Evolutionary conservation across 2,888 invertebrate genomes (phyloP).

Genomic region (Cephonodes hylas): DNA sequence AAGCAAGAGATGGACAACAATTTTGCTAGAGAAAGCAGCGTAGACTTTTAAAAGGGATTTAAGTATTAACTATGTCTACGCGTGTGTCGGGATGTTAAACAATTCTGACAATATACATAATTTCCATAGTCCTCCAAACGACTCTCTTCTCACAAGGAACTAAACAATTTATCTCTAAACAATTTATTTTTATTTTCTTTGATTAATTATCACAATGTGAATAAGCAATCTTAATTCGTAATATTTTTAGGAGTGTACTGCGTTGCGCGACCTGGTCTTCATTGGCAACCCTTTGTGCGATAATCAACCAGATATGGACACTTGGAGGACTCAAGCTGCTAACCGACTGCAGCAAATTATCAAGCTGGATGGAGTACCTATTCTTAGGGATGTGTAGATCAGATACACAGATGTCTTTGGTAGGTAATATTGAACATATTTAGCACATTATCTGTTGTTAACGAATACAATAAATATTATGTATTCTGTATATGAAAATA

Average conservation of each 20-base stretch:
- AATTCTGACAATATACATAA: too few species aligned
- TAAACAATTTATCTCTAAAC: too few species aligned
- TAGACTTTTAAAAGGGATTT: too few species aligned
- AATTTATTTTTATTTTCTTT: too few species aligned
- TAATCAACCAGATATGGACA: constrained; percentile 82
- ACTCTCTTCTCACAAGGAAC: too few species aligned
- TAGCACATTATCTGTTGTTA: not conserved
- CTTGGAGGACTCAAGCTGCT: constrained; percentile 85
- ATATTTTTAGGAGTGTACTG: constrained; percentile 77
- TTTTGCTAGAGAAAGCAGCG: too few species aligned
- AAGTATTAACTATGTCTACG: too few species aligned
- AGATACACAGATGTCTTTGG: not conserved
- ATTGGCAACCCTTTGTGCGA: constrained; percentile 89
- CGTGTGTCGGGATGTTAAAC: too few species aligned
- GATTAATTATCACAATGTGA: too few species aligned
- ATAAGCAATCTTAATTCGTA: not conserved
- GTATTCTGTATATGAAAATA: not conserved
- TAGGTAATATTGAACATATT: not conserved
- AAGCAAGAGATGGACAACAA: too few species aligned
- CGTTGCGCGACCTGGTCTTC: constrained; percentile 89
- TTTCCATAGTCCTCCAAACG: too few species aligned
- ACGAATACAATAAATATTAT: not conserved
- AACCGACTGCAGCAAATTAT: constrained; percentile 86
- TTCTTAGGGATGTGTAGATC: constrained; percentile 78
- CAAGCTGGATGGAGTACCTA: constrained; percentile 90